Percentiles rank a stretch among this genome's conserved stretches.
These are phyloP conservation scores for Priocnemis perturbator DNA, from an alignment of 2,888 invertebrate species.

Conservation along the genomic window DNA sequence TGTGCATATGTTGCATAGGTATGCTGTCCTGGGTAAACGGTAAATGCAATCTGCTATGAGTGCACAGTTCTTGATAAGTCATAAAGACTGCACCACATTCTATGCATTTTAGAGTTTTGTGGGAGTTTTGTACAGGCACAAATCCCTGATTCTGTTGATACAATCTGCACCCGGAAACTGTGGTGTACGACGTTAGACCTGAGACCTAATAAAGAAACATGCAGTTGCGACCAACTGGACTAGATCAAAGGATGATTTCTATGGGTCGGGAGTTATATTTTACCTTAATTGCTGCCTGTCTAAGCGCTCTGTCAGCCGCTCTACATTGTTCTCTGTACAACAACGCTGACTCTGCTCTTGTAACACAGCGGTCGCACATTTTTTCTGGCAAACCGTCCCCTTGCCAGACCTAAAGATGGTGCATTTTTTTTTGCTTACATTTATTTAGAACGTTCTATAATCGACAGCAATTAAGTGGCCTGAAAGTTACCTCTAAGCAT, in stretches of 20 bases:
- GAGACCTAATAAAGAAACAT: constrained; percentile 59
- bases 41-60: constrained; percentile 63
- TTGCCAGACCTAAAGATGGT: constrained; percentile 67
- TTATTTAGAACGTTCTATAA: neutral
- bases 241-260: too few species aligned
- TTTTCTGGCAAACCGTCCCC: constrained; percentile 73
- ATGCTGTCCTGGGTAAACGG: constrained; percentile 62
- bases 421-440: neutral
- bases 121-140: constrained; percentile 57
- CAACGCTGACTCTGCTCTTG: constrained; percentile 71
- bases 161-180: constrained; percentile 61
- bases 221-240: neutral
- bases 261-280: too few species aligned
- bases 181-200: constrained; percentile 57
- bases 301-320: constrained; percentile 71
- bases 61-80: constrained; percentile 66
- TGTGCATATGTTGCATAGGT: constrained; percentile 66
- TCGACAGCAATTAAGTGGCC: neutral
- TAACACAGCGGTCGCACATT: constrained; percentile 72
- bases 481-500: constrained; percentile 66
- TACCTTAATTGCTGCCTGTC: constrained; percentile 71
- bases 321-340: constrained; percentile 72
- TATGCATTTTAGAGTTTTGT: constrained; percentile 62
- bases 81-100: constrained; percentile 65
- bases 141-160: constrained; percentile 67